Evolutionary conservation across 2,113 vertebrate genomes (phyloP), one percentile per base, ranked within the genome.

Genomic region (Periophthalmodon schlosseri): DNA sequence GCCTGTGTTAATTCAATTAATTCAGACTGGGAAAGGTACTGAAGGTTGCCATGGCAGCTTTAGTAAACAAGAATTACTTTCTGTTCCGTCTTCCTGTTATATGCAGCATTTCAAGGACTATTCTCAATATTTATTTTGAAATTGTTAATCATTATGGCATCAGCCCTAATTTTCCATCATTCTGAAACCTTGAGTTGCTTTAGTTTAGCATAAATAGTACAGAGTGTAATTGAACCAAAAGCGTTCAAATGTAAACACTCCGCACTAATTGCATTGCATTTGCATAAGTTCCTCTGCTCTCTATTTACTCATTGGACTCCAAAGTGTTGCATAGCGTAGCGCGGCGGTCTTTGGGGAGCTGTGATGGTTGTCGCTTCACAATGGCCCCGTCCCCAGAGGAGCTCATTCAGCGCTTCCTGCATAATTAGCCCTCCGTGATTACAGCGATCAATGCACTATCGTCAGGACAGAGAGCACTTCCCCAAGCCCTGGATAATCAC

Each of bases 351-450:
- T 80, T 69, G 75, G 87, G 86, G 92, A 92, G 73, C 76, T 74
- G 78, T 60, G 71, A 87, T 87, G 81, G 79, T 80, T 82, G 85
- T 84, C 47, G 67, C 77, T 68, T 77, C 78, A 88, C 65, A 76
- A 89, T 87, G 86, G 84, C 60, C 68, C 90, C 16, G 24, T 66
- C 70, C 80, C 81, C 76, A 1, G 3, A 85, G 77, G 79, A 89
- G 80, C 80, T 80, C 82, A 81, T 90, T 90, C 87, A 88, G 88
- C 79, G 49, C 79, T 85, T 91, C 88, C 86, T 86, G 85, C 76
- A 88, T 91, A 91, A 93, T 93, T 88, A 92, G 84, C 84, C 86
- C 81, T 77, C 85, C 86, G 87, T 86, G 85, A 87, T 92, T 87
- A 89, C 56, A 75, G 74, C 83, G 92, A 91, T 92, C 90, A 90